Evolutionary conservation across 2,888 invertebrate species (phyloP).

Genomic region (Muscina levida): DNA sequence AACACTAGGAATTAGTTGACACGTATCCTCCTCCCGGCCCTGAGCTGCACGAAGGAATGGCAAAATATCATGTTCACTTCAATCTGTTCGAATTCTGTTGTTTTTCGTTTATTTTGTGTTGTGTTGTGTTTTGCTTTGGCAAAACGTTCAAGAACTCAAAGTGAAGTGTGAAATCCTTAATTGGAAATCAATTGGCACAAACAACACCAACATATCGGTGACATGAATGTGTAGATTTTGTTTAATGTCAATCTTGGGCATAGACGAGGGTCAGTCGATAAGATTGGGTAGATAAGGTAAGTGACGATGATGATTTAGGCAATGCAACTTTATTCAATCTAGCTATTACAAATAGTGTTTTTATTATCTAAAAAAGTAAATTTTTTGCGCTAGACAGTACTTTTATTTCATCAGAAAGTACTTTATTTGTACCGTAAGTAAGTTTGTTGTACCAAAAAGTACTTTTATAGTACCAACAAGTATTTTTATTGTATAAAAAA

Average conservation of each 20-base stretch:
- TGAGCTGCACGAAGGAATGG: background rate
- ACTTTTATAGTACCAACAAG: too few species aligned
- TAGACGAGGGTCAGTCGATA: background rate
- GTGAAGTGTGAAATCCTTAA: constrained; percentile 67
- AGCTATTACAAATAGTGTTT: too few species aligned
- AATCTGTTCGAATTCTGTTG: background rate
- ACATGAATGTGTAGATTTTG: constrained; percentile 54
- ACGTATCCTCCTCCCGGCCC: constrained; percentile 15
- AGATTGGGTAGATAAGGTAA: background rate
- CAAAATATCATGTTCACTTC: constrained; percentile 24
- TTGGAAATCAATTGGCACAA: constrained; percentile 64
- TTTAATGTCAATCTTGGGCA: constrained; percentile 56
- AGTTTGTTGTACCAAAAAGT: too few species aligned
- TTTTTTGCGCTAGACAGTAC: too few species aligned
- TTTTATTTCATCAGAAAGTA: too few species aligned
- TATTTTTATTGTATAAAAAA: too few species aligned
- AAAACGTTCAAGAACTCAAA: constrained; percentile 19
- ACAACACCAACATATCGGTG: constrained; percentile 51
- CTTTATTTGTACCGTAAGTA: too few species aligned
- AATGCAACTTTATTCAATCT: too few species aligned
- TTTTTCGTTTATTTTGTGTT: constrained; percentile 1
- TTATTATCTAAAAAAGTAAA: too few species aligned
- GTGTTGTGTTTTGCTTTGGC: constrained; percentile 23
- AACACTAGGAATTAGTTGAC: background rate
- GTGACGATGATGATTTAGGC: too few species aligned